Conservation (phyloP, 1,140 invertebrate genomes). For the Pseudomyrmex pallidus region DNA sequence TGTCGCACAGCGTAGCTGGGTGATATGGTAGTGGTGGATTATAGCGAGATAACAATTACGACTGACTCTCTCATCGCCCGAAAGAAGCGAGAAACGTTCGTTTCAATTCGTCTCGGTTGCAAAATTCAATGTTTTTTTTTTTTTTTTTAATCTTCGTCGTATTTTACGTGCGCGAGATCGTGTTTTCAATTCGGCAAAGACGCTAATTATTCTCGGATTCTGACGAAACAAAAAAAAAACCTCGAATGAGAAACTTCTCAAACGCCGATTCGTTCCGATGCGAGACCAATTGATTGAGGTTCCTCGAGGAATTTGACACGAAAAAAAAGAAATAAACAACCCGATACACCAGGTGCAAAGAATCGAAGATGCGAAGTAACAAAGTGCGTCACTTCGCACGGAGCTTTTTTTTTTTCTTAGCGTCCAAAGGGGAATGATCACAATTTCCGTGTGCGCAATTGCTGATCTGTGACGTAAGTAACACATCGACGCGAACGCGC, state of each 20-base stretch:
- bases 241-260: too few relatives aligned
- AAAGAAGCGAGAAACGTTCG: too few relatives aligned
- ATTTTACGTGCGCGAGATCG: too few relatives aligned
- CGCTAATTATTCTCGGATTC: too few relatives aligned
- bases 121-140: too few relatives aligned
- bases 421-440: constrained; percentile 17
- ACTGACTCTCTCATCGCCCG: too few relatives aligned
- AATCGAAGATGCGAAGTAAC: constrained; percentile 1
- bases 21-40: constrained; percentile 31
- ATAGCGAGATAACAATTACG: too few relatives aligned
- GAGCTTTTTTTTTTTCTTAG: neutral
- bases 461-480: constrained; percentile 46
- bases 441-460: constrained; percentile 35
- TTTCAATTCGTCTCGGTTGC: too few relatives aligned
- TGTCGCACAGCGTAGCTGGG: constrained; percentile 15
- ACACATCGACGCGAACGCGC: constrained; percentile 21
- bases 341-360: neutral
- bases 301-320: neutral
- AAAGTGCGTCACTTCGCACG: neutral
- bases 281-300: neutral
- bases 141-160: too few relatives aligned
- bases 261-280: neutral
- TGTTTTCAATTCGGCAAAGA: too few relatives aligned
- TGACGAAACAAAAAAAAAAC: too few relatives aligned
- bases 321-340: neutral